A percentile compares a stretch with the other conserved stretches of the same genome.
These are phyloP conservation scores for Tetheella fluctuosa DNA, from an alignment of 2,888 invertebrate species.

Conservation along the genomic window DNA sequence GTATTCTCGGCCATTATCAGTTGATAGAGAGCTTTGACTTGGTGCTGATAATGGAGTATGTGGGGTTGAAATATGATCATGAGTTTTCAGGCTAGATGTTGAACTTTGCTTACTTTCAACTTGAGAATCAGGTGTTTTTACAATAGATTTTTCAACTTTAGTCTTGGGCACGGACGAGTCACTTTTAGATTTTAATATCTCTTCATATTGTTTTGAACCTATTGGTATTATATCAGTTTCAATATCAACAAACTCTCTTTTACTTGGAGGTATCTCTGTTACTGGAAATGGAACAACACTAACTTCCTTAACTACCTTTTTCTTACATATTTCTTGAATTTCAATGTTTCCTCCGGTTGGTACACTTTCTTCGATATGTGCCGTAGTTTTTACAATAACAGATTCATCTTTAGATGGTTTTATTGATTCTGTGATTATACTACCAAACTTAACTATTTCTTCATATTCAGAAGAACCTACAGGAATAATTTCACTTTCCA, in stretches of 20 bases:
- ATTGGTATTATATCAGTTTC: slow-evolving; percentile 74
- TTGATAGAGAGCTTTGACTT: slow-evolving; percentile 86
- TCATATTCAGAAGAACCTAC: slow-evolving; percentile 75
- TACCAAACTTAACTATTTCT: slow-evolving; percentile 66
- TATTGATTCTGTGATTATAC: slow-evolving; percentile 68
- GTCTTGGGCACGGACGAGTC: slow-evolving; percentile 81
- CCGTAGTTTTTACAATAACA: slow-evolving; percentile 50
- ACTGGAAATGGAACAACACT: slow-evolving; percentile 78
- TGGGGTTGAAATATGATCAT: slow-evolving; percentile 80
- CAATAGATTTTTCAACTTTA: slow-evolving; percentile 69
- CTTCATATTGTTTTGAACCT: slow-evolving; percentile 76
- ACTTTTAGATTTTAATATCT: slow-evolving; percentile 78
- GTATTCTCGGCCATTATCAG: slow-evolving; percentile 86
- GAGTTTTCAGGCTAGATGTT: slow-evolving; percentile 83
- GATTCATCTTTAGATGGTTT: slow-evolving; percentile 52
- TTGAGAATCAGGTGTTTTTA: slow-evolving; percentile 70
- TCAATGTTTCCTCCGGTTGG: slow-evolving; percentile 37
- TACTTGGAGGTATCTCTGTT: slow-evolving; percentile 72
- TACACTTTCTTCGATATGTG: slow-evolving; percentile 49
- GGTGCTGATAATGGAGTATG: slow-evolving; percentile 86
- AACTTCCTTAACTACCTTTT: slow-evolving; percentile 63
- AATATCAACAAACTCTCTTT: slow-evolving; percentile 80
- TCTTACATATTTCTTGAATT: slow-evolving; percentile 63
- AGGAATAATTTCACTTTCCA: slow-evolving; percentile 77
- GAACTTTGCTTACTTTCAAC: slow-evolving; percentile 84